These are phyloP conservation scores for Tetragnatha montana DNA, from an alignment of 2,888 invertebrate genomes.

Conservation along the genomic window DNA sequence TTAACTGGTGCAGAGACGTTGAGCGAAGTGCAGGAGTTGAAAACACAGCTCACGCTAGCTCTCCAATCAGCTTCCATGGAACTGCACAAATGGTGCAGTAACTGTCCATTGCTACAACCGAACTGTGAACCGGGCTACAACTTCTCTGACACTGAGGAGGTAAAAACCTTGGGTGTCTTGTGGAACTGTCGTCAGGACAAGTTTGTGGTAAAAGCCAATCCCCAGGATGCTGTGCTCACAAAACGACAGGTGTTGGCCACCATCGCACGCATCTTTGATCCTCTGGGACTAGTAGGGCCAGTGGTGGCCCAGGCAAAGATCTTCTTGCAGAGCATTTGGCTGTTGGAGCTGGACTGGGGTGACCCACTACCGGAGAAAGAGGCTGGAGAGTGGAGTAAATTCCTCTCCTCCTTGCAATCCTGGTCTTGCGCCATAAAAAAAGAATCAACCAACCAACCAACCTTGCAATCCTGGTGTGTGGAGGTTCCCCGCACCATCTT, in stretches of 20 bases:
- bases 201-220: not conserved
- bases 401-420: not conserved
- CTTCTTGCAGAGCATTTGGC: conserved; percentile 14
- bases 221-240: not conserved
- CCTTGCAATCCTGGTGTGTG: not conserved
- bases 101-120: not conserved
- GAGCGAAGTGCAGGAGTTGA: not conserved
- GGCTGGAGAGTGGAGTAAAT: not conserved
- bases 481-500: not conserved
- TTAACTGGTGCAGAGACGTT: not conserved
- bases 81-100: conserved; percentile 13
- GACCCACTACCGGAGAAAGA: not conserved
- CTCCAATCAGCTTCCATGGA: not conserved
- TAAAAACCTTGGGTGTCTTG: conserved; percentile 5
- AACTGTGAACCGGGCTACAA: not conserved
- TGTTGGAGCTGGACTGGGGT: conserved; percentile 3
- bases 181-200: not conserved
- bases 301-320: conserved; percentile 19
- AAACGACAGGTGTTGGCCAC: conserved; percentile 15
- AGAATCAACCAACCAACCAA: too few species aligned
- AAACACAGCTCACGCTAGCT: not conserved
- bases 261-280: conserved; percentile 6
- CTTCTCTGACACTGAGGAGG: not conserved
- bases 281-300: conserved; percentile 4
- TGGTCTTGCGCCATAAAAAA: too few species aligned